Evolutionary conservation across 2,888 invertebrate genomes (phyloP), one percentile per base, ranked within the genome.

Genomic region (Chaitophorus viminalis): DNA sequence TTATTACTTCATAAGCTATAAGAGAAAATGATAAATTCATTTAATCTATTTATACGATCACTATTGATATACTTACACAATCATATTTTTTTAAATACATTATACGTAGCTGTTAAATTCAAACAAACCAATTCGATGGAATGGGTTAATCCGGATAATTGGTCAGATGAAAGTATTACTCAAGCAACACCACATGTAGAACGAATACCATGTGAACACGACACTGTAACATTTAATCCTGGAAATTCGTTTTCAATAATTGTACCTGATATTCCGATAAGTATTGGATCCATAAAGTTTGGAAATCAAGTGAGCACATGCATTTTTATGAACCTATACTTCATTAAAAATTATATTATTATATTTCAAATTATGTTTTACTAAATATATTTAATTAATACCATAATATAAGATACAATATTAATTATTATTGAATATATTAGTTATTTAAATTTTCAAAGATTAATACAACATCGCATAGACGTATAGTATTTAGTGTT

Each of bases 101-200:
- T 33, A 25, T 72, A 18, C 83, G 18, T 87, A 90, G 90, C 82
- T 60, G 84, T 84, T 18, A 88, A 72, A 8, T 90, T 89, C 77
- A 89, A 89, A 65, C 79, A 52, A n/a, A 89, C 74, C 29, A 65
- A 52, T 3, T 68, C 89, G 21, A 68, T 88, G 46, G 82, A 86
- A 36, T 90, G 90, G 90, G 36, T 79, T 11, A 89, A 89, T 87
- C 89, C 90, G 0, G 87, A 89, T 21, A 90, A 89, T 81, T 90
- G 90, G 90, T 83, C 83, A 3, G 46, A 18, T 25, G 75, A 60
- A 17, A 81, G 82, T 6, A 54, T 74, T 29, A 89, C 36, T 84
- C 31, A 60, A 11, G 90, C 90, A 9, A 89, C 89, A 52, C 90
- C 90, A 4, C 89, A 90, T 75, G 60, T 89, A 14, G 90, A 90